Evolutionary conservation across 1,140 invertebrate genomes (phyloP), one percentile per base, ranked within the genome.

Genomic region (Heliconius himera): DNA sequence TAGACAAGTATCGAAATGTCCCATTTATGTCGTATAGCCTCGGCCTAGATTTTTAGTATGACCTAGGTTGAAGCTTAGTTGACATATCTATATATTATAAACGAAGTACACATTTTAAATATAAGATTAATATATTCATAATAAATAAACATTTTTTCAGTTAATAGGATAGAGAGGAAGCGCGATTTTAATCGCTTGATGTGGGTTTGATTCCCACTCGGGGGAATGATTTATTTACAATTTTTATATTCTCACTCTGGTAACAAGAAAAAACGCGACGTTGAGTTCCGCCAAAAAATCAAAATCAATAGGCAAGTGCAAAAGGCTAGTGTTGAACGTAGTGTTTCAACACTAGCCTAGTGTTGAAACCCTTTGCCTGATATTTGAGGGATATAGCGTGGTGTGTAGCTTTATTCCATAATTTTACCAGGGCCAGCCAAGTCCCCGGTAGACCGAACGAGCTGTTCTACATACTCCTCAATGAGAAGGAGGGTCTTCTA

Each of bases 391-490:
- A 33, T 33, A 33, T 0, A 36, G 33, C 33, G 33, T 36, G 33
- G 13, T n/a, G n/a, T n/a, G n/a, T n/a, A n/a, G n/a, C 33, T 33
- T 36, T 33, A 56, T n/a, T 56, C 20, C 51, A 22, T n/a, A 22
- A n/a, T n/a, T 9, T 29, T 22, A 84, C 46, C 85, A 94, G 93
- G 78, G 95, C 95, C 46, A 95, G 95, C 20, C 95, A 96, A 86
- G 95, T 95, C 0, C 95, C 95, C 33, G 89, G 93, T 11, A 93
- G 94, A 84, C 93, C 95, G 3, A 91, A 94, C 22, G 95, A 95
- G 82, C 94, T 96, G 81, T 95, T 96, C 78, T 97, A 97, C 89
- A 94, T 96, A 81, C 86, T 96, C 22, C 94, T 95, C 54, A 96
- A 97, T 89, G 95, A 96, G 80, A 94, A 94, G 81, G 96, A 96